Evolutionary conservation across 2,113 vertebrate genomes (phyloP), one percentile per base, ranked within the genome.

Genomic region (Penelope pileata): DNA sequence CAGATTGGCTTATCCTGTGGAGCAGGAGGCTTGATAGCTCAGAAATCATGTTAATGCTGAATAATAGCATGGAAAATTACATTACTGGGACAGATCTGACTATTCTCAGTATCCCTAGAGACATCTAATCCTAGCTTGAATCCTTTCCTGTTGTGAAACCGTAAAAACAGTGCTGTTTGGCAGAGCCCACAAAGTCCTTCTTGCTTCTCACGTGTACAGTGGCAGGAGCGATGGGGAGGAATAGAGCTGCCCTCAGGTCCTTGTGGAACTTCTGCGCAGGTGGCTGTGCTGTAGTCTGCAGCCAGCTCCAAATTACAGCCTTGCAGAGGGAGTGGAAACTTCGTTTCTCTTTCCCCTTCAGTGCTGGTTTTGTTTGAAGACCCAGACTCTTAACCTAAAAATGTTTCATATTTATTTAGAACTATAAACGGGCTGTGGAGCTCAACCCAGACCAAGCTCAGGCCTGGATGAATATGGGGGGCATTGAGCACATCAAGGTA

Each of bases 401-500:
- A 29, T 75, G 13, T 94, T 95, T 89, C 50, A 29, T 91, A 3
- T 93, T 64, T 92, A 34, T 85, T 24, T 79, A 99, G 99, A 99
- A 98, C 96, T 99, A 99, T 91, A 98, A 98, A 86, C 95, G 96
- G 4, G 99, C 99, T 3, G 99, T 99, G 58, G 98, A 98, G 32
- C 98, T 99, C 34, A 99, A 99, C 54, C 99, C 99, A 12, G 98
- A 99, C 66, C 99, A 99, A 90, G 99, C 99, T 0, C 99, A 99
- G 94, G 99, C 99, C 87, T 99, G 99, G 99, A 99, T 99, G 99
- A 99, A 99, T 93, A 99, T 99, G 99, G 99, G 99, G 27, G 99
- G 99, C 21, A 99, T 99, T 26, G 98, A 99, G 50, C 99, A 99
- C 96, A 99, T 99, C 63, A 99, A 99, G 99, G 99, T 99, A 98